phyloP scores from a whole-genome alignment of 2,113 vertebrate genomes.

The Andinoacara biseriatus region DNA sequence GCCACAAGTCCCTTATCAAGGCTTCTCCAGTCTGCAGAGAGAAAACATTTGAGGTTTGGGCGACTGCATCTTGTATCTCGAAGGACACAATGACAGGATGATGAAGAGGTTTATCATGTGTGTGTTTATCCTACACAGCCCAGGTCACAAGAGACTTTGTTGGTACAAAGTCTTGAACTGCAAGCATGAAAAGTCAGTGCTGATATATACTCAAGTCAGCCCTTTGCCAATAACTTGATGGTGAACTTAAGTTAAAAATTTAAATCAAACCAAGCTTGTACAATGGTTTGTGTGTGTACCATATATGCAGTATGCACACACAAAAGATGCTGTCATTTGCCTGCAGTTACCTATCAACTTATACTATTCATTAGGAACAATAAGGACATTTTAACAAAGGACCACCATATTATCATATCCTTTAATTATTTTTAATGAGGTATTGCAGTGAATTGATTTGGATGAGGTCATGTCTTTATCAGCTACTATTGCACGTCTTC shows the following conservation, averaged over 20 bases:
- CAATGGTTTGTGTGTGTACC: neutral
- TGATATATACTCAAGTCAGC: too few species aligned
- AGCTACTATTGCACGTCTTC: neutral
- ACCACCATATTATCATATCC: neutral
- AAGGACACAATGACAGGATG: slow-evolving; percentile 57
- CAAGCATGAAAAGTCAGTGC: neutral
- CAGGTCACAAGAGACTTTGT: slow-evolving; percentile 38
- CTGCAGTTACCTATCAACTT: neutral
- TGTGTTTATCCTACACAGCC: slow-evolving; percentile 43
- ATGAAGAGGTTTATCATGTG: slow-evolving; percentile 55
- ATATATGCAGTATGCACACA: neutral
- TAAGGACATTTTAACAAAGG: neutral
- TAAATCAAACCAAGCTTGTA: neutral
- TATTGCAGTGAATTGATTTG: neutral
- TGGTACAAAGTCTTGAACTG: slow-evolving; percentile 20
- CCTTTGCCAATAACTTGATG: neutral
- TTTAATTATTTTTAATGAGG: neutral
- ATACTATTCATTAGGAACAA: neutral
- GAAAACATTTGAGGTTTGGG: slow-evolving; percentile 16
- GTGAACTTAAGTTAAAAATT: neutral
- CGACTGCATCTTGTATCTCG: slow-evolving; percentile 23
- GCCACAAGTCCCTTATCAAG: slow-evolving; percentile 35
- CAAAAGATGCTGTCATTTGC: neutral
- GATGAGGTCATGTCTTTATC: neutral
- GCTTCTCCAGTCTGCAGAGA: slow-evolving; percentile 9